phyloP scores from a whole-genome alignment of 2,888 invertebrate genomes.

The Polietes domitor region DNA sequence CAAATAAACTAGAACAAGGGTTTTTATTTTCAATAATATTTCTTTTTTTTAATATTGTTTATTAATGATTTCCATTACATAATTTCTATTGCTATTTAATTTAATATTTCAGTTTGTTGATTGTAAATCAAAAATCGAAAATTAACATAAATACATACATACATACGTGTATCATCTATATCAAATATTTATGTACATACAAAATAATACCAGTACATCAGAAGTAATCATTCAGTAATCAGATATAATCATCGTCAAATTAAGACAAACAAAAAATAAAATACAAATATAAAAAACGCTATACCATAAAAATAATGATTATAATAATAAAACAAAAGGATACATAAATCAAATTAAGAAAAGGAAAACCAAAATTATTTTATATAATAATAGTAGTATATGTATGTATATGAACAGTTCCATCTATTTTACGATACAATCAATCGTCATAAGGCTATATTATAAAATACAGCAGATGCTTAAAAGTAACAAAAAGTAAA shows the following conservation, averaged over 20 bases:
- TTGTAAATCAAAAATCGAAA: constrained; percentile 54
- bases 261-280: constrained; percentile 26
- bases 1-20: not conserved
- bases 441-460: not conserved
- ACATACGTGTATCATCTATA: constrained; percentile 23
- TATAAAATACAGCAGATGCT: constrained; percentile 22
- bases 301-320: constrained; percentile 32
- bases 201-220: constrained; percentile 35
- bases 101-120: constrained; percentile 39
- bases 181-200: constrained; percentile 36
- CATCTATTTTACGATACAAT: not conserved
- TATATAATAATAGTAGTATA: not conserved
- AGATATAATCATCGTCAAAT: constrained; percentile 2
- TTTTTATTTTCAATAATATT: constrained; percentile 41
- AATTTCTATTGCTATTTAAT: constrained; percentile 53
- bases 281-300: constrained; percentile 1
- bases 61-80: constrained; percentile 62
- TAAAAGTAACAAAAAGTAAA: not conserved
- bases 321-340: not conserved
- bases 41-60: constrained; percentile 57
- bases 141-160: constrained; percentile 45
- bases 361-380: not conserved
- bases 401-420: not conserved
- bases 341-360: not conserved
- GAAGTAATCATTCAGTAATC: constrained; percentile 6